Base-by-base conservation (phyloP, 2,888 invertebrate species). In the Schizaphis graminum region DNA sequence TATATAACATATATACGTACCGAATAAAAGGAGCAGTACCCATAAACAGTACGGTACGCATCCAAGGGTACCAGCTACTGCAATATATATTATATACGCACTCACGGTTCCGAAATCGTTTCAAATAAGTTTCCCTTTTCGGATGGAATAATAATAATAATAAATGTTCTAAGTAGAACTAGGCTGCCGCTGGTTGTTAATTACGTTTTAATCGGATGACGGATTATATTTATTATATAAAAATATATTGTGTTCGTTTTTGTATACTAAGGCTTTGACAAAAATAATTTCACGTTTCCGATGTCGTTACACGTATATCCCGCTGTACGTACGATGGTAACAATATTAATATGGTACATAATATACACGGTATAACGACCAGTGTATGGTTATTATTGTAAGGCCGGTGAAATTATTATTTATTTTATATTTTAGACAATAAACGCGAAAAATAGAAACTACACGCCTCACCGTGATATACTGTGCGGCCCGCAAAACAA, bases 1-100 rank as follows among this genome's bases (percentile, higher is more conserved):
- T 26, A 2, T 35, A 77, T 21, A 35, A 77, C 7, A n/a, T 67
- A 8, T 84, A 84, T 26, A 84, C 8, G 41, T 41, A 90, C 95
- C 53, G 95, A 95, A 95, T 95, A 95, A 94, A 95, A 95, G 89
- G 94, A 95, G 16, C 94, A 94, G 93, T 94, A 35, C 21, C 77
- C 77, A 77, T 77, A 77, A 77, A 77, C 35, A 77, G 77, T n/a
- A 67, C 67, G 35, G 77, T 77, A 35, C n/a, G 13, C 67, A n/a
- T 77, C 77, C 77, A 77, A 77, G 95, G 35, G 95, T 95, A 57
- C 86, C 47, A 47, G 47, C 86, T 86, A n/a, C 86, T 86, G 47
- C 28, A 26, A 26, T 86, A 44, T 5, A 57, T 5, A 26, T 41
- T n/a, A n/a, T 24, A 26, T 57, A 57, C 41, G 4, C 41, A 41